Base-by-base conservation (phyloP, 2,888 invertebrate genomes). In the Abrostola triplasia region DNA sequence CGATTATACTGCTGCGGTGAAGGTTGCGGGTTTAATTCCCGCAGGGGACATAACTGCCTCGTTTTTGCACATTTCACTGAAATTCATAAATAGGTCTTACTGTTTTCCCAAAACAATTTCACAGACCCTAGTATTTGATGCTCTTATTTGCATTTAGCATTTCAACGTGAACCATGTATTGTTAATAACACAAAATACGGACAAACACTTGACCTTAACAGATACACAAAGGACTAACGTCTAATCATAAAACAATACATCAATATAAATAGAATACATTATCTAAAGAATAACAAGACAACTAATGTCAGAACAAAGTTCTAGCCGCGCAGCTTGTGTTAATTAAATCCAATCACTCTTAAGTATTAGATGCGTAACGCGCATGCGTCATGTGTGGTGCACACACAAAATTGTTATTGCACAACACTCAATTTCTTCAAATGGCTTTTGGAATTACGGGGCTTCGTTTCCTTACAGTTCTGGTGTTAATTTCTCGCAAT, bases 401-500 rank as follows among this genome's bases (percentile, higher is more conserved):
- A 11, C 13, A 24, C 13, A 62, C 63, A 51, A 54, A 70, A 59
- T 63, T 69, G 75, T 74, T 76, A 72, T 82, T 83, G 67, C 81
- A 65, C 69, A 80, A 79, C 73, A 64, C 64, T 67, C 71, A 77
- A 76, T 82, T 82, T 83, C 75, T 74, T 77, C 73, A 64, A 75
- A 69, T 73, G 64, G 65, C 67, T 62, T 76, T 80, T 64, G 70
- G 72, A 59, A 64, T 51, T 13, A 64, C 62, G 81, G 76, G 76
- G 68, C 67, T 77, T 68, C 64, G 73, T 75, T 77, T 74, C 73
- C 73, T 64, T 66, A 78, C 60, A 63, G 59, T 56, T 67, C 59
- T 49, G 60, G 73, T 64, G 75, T 71, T 84, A 82, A 86, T 81
- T 84, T 84, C 72, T 77, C 67, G 77, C 78, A 87, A 85, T 83